These are phyloP conservation scores for Acanthis flammea DNA, from an alignment of 2,797 vertebrate species.

Conservation along the genomic window DNA sequence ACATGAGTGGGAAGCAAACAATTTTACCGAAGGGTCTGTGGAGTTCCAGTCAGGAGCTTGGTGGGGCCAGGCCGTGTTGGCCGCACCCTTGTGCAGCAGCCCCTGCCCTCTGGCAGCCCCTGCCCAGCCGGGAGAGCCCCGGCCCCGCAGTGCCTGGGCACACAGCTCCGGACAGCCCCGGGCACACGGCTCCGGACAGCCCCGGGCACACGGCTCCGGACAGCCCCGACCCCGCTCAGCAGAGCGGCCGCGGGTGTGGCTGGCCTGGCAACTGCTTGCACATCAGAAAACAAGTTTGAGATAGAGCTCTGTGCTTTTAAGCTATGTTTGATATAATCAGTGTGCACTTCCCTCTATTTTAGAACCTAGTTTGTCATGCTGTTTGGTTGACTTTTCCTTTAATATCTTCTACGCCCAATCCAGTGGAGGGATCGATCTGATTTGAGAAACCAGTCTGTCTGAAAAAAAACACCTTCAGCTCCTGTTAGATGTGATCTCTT, in stretches of 20 bases:
- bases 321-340: background rate
- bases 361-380: background rate
- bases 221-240: background rate
- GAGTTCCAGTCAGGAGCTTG: background rate
- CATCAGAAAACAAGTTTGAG: background rate
- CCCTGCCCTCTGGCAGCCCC: too few species aligned
- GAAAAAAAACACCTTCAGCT: background rate
- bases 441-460: background rate
- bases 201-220: too few species aligned
- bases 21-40: background rate
- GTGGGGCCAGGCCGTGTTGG: rapidly evolving
- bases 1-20: background rate
- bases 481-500: background rate
- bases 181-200: too few species aligned
- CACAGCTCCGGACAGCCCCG: too few species aligned
- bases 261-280: background rate
- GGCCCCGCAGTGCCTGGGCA: too few species aligned
- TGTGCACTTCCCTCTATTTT: background rate
- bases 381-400: background rate
- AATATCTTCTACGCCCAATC: background rate
- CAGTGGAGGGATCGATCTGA: background rate
- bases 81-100: background rate
- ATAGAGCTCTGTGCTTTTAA: background rate
- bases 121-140: too few species aligned
- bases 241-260: background rate